A percentile compares a stretch with the other conserved stretches of the same genome.
These are phyloP conservation scores for Gila orcuttii DNA, from an alignment of 2,113 vertebrate genomes.

Conservation along the genomic window DNA sequence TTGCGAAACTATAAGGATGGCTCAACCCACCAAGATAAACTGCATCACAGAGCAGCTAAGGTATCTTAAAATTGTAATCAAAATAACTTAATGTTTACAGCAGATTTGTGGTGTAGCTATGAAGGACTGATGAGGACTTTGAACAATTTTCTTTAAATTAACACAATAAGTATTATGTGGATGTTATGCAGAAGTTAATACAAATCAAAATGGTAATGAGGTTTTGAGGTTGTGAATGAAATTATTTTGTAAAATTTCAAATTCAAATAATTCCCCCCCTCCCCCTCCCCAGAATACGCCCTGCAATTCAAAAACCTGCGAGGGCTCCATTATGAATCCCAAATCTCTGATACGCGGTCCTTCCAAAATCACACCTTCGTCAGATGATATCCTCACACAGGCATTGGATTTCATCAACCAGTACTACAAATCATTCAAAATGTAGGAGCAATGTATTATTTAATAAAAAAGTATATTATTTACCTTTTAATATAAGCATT, in stretches of 20 bases:
- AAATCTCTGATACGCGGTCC: constrained; percentile 71
- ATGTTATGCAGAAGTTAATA: background rate
- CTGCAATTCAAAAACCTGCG: constrained; percentile 76
- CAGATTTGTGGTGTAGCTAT: background rate
- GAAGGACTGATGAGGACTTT: background rate
- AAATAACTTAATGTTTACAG: background rate
- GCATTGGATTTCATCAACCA: constrained; percentile 84
- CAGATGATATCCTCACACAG: constrained; percentile 77
- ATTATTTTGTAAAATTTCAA: too few species aligned
- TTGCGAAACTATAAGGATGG: constrained; percentile 79
- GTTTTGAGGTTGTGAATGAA: too few species aligned
- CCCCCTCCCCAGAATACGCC: constrained; percentile 67
- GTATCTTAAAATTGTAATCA: constrained; percentile 60
- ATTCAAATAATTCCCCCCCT: background rate
- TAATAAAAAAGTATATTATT: constrained; percentile 45
- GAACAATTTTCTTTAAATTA: too few species aligned
- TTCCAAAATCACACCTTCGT: constrained; percentile 64
- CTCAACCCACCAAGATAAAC: constrained; percentile 75
- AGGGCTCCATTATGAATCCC: constrained; percentile 81
- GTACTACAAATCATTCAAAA: constrained; percentile 82
- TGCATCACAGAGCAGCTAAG: constrained; percentile 78
- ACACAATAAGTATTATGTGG: background rate
- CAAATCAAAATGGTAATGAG: too few species aligned
- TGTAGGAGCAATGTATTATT: constrained; percentile 67
- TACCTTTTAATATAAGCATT: background rate